phyloP scores from a whole-genome alignment of 1,140 invertebrate species.

The Pseudomyrmex gracilis region DNA sequence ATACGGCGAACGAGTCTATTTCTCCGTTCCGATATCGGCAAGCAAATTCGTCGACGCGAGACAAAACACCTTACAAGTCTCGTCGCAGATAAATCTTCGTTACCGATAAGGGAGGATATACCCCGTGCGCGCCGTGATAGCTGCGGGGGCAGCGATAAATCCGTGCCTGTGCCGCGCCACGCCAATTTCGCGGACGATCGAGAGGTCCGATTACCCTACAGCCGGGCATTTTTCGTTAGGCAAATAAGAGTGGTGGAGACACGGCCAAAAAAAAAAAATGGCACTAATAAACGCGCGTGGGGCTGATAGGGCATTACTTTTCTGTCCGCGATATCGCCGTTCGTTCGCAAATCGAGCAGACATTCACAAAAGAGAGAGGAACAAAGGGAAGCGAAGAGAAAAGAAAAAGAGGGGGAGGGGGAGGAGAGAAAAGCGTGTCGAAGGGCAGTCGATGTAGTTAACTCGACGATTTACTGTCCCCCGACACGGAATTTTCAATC shows the following conservation, averaged over 20 bases:
- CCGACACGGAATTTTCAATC: conserved; percentile 59
- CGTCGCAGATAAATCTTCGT: conserved; percentile 50
- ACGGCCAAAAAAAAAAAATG: conserved; percentile 49
- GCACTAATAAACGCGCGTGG: conserved; percentile 46
- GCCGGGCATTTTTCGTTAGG: conserved; percentile 51
- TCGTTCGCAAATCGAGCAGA: conserved; percentile 27
- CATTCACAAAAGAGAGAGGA: background rate
- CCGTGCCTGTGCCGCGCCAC: conserved; percentile 15
- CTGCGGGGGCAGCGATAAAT: conserved; percentile 41
- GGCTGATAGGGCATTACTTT: conserved; percentile 41
- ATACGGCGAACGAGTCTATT: background rate
- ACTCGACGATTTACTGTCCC: conserved; percentile 59
- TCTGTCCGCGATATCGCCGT: conserved; percentile 23
- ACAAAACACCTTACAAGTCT: conserved; percentile 29
- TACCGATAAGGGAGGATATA: conserved; percentile 24
- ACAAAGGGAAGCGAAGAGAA: background rate
- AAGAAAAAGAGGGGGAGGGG: background rate
- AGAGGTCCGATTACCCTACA: conserved; percentile 46
- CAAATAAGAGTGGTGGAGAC: conserved; percentile 46
- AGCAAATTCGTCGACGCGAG: conserved; percentile 6
- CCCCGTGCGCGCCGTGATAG: conserved; percentile 12
- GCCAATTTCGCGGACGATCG: conserved; percentile 59
- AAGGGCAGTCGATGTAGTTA: conserved; percentile 58
- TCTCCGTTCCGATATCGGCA: background rate
- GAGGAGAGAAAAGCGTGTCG: conserved; percentile 13